A percentile compares a stretch with the other conserved stretches of the same genome.
These are phyloP conservation scores for Triplophysa bombifrons DNA, from an alignment of 2,797 vertebrate species.

Conservation along the genomic window DNA sequence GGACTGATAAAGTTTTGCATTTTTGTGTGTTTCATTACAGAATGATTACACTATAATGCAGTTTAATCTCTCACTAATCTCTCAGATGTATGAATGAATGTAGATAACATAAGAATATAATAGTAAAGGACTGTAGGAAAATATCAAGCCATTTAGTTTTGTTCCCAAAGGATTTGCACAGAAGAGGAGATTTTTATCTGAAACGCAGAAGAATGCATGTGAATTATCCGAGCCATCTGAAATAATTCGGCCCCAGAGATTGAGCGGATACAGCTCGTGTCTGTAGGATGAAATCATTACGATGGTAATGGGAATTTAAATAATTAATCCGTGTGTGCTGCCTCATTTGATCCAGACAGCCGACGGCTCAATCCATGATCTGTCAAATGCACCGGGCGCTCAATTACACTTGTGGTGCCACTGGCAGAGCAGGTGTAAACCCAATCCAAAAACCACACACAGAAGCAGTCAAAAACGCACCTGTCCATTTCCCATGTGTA, in stretches of 20 bases:
- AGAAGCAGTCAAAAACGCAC: neutral
- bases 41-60: neutral
- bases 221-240: slow-evolving; percentile 8
- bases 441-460: neutral
- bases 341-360: slow-evolving; percentile 33
- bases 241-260: slow-evolving; percentile 5
- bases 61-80: slow-evolving; percentile 24
- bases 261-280: neutral
- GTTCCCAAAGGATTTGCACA: slow-evolving; percentile 44
- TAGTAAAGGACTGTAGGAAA: slow-evolving; percentile 27
- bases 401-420: neutral
- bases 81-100: neutral
- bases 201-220: slow-evolving; percentile 14
- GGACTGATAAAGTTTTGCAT: too few relatives aligned
- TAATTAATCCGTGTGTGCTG: slow-evolving; percentile 35
- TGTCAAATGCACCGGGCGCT: neutral
- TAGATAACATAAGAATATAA: slow-evolving; percentile 26
- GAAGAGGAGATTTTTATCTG: slow-evolving; percentile 37
- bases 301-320: slow-evolving; percentile 42
- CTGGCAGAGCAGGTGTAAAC: neutral
- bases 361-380: neutral
- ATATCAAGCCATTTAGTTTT: neutral
- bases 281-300: slow-evolving; percentile 14
- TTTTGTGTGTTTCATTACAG: too few relatives aligned
- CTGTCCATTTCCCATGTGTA: neutral